These are phyloP conservation scores for Galagoides demidoff DNA, from an alignment of 2,797 vertebrate genomes.

Conservation along the genomic window DNA sequence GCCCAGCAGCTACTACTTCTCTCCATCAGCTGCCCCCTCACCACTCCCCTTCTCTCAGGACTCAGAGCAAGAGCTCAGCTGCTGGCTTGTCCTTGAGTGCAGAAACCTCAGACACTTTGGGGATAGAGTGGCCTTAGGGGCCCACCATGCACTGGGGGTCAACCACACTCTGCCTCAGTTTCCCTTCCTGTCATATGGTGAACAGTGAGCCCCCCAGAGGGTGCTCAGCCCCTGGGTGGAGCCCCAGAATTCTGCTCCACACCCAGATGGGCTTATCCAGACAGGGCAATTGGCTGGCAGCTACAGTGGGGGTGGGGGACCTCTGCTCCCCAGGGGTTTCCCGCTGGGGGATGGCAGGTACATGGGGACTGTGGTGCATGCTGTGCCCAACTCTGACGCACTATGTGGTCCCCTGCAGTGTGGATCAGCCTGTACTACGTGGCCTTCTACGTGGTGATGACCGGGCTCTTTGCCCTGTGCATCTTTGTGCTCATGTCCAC, in stretches of 20 bases:
- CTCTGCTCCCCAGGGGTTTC: background rate
- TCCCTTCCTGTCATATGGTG: background rate
- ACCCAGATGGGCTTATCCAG: background rate
- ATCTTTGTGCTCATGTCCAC: slow-evolving; percentile 93
- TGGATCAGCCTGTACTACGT: slow-evolving; percentile 95
- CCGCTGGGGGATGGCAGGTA: background rate
- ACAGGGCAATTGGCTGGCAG: background rate
- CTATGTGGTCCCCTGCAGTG: slow-evolving; percentile 84
- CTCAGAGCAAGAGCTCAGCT: background rate
- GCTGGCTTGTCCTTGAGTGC: background rate
- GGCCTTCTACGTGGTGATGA: slow-evolving; percentile 94
- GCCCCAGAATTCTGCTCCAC: fast-evolving
- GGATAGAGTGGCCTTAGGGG: background rate
- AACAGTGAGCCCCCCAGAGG: background rate
- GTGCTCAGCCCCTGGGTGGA: background rate
- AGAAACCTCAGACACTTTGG: background rate
- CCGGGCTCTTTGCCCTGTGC: slow-evolving; percentile 89
- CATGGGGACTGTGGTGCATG: too few relatives aligned
- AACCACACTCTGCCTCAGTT: background rate
- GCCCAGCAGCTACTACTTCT: too few relatives aligned
- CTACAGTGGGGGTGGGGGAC: background rate
- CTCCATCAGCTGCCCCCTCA: too few relatives aligned
- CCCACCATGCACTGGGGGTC: too few relatives aligned
- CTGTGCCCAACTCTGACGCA: background rate
- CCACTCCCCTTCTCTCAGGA: background rate